Conservation (phyloP, 92 coral and sea anemone genomes). For the Palythoa caribaeorum region DNA sequence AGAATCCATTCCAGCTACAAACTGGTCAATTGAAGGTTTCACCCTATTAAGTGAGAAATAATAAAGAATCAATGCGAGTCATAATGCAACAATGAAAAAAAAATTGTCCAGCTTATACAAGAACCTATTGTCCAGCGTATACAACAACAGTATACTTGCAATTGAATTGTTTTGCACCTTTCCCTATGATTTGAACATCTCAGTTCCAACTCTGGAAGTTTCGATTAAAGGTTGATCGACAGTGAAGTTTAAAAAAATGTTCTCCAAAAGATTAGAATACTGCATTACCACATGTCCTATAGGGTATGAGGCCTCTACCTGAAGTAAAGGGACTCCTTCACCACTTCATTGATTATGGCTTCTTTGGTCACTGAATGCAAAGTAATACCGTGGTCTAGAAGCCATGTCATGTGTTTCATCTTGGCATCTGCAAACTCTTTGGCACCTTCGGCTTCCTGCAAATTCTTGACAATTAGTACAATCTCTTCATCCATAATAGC, state of each 20-base stretch:
- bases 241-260: background rate
- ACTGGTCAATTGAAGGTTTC: conserved; percentile 57
- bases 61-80: background rate
- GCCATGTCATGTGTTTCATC: conserved; percentile 35
- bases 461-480: conserved; percentile 23
- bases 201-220: background rate
- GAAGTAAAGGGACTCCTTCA: conserved; percentile 18
- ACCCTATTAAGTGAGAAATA: conserved; percentile 30
- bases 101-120: background rate
- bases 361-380: conserved; percentile 16
- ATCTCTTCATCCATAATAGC: conserved; percentile 31
- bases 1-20: conserved; percentile 59
- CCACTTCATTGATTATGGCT: conserved; percentile 32
- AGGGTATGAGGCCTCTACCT: background rate
- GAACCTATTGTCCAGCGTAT: background rate
- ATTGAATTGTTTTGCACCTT: background rate
- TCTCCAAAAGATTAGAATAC: background rate
- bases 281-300: background rate
- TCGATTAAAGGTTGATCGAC: background rate
- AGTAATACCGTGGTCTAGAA: conserved; percentile 17
- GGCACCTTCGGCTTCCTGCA: conserved; percentile 35
- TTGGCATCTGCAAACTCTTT: conserved; percentile 35
- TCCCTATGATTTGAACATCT: background rate
- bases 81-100: background rate
- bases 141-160: background rate